phyloP scores from a whole-genome alignment of 2,888 invertebrate species.

The Trachelus tabidus region DNA sequence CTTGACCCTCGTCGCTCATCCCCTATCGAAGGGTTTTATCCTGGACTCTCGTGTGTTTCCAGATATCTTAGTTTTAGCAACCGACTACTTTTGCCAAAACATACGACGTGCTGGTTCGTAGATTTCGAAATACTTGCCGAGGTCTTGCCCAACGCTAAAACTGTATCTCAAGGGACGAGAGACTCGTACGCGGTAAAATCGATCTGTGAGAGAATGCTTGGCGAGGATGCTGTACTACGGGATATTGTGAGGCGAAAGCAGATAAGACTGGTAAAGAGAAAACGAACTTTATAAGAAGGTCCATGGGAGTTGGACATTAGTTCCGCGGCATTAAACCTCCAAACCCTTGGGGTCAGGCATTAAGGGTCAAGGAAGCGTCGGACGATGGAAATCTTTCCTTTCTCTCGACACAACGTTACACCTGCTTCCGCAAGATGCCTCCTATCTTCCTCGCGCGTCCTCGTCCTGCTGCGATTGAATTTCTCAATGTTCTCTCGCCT shows the following conservation, averaged over 20 bases:
- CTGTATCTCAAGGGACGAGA: not conserved
- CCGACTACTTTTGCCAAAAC: not conserved
- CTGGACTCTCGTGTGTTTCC: not conserved
- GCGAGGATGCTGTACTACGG: not conserved
- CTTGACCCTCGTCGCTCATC: not conserved
- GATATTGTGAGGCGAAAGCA: constrained; percentile 7
- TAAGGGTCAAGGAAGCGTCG: not conserved
- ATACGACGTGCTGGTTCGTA: not conserved
- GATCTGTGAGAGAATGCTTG: not conserved
- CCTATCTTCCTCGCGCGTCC: not conserved
- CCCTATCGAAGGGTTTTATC: not conserved
- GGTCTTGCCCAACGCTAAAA: not conserved
- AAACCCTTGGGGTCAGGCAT: constrained; percentile 4
- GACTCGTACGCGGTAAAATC: not conserved
- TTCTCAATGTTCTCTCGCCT: not conserved
- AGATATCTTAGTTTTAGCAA: not conserved
- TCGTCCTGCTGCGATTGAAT: not conserved
- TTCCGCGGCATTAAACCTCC: constrained; percentile 32
- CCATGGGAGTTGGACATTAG: constrained; percentile 26
- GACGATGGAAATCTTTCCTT: not conserved
- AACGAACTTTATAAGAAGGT: constrained; percentile 36
- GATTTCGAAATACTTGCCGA: not conserved
- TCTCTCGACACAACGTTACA: not conserved
- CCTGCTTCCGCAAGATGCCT: not conserved
- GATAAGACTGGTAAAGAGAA: constrained; percentile 33